These are phyloP conservation scores for Artibeus jamaicensis DNA, from an alignment of 2,797 vertebrate genomes.

Conservation along the genomic window DNA sequence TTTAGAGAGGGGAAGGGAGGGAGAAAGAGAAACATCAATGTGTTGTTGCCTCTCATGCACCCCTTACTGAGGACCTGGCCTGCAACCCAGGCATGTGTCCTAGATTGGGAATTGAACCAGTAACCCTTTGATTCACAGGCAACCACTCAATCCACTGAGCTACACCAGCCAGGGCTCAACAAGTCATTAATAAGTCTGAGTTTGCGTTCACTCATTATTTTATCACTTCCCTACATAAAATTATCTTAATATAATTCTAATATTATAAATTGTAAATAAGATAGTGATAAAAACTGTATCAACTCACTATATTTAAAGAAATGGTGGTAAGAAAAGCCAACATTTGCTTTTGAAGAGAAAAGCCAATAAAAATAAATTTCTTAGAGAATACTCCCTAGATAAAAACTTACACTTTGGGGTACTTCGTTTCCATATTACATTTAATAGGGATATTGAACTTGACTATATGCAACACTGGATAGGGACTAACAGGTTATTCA, in stretches of 20 bases:
- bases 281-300: background rate
- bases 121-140: too few relatives aligned
- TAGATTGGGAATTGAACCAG: too few relatives aligned
- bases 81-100: too few relatives aligned
- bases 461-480: background rate
- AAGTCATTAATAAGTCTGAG: background rate
- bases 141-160: too few relatives aligned
- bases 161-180: too few relatives aligned
- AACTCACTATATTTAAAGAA: background rate
- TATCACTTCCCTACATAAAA: background rate
- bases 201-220: background rate
- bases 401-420: background rate
- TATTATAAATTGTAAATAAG: background rate
- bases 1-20: too few relatives aligned
- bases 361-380: background rate
- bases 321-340: background rate
- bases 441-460: background rate
- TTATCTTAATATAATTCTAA: background rate
- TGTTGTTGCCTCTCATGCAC: too few relatives aligned
- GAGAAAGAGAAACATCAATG: too few relatives aligned
- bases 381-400: background rate
- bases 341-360: background rate
- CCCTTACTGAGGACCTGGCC: too few relatives aligned
- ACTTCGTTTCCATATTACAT: background rate
- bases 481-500: background rate